A percentile compares a stretch with the other conserved stretches of the same genome.
These are phyloP conservation scores for Cephus nigrinus DNA, from an alignment of 2,888 invertebrate species.

Conservation along the genomic window DNA sequence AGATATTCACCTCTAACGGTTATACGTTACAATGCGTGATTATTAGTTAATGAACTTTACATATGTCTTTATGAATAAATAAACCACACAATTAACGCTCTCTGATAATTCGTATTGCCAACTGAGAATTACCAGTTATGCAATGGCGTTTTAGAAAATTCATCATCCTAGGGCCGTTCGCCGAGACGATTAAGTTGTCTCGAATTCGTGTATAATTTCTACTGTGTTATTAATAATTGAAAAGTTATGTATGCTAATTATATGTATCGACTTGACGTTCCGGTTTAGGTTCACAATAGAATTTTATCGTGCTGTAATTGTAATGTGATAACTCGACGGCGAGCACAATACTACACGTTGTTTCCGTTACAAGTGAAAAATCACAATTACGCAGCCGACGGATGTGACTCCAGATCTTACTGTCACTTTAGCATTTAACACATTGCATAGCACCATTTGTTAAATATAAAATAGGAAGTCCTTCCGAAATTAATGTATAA, in stretches of 20 bases:
- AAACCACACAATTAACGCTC: neutral
- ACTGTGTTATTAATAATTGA: neutral
- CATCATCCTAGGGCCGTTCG: neutral
- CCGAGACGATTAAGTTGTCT: neutral
- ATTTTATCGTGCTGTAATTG: neutral
- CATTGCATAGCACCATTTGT: conserved; percentile 36
- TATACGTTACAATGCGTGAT: neutral
- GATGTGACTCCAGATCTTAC: conserved; percentile 17
- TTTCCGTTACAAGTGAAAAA: conserved; percentile 18
- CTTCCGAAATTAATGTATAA: conserved; percentile 24
- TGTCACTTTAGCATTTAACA: conserved; percentile 18
- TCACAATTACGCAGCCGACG: conserved; percentile 18
- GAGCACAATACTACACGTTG: neutral
- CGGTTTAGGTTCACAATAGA: neutral
- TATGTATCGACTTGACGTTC: neutral
- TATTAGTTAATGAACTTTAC: neutral
- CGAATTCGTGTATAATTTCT: neutral
- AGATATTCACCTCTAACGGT: neutral
- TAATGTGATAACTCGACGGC: neutral
- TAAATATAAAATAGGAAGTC: conserved; percentile 34
- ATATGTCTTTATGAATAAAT: neutral
- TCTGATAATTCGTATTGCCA: neutral
- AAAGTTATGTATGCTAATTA: neutral
- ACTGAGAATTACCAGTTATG: neutral
- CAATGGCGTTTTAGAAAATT: neutral